Conservation (phyloP, 2,797 vertebrate species). For the Glyptemys insculpta region DNA sequence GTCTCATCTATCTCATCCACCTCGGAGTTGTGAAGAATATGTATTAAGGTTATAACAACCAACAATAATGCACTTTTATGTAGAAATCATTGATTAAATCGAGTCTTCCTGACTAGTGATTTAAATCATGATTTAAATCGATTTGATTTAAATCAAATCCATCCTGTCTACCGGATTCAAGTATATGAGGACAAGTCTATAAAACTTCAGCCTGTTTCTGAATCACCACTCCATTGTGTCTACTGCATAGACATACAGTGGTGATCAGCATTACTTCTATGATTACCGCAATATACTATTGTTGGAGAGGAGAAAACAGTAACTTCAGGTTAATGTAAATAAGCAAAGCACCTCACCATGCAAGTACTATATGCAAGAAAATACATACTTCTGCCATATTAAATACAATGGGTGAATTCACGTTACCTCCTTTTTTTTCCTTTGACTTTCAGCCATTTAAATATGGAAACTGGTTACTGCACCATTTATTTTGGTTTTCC, state of each 20-base stretch:
- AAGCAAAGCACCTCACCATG: not conserved
- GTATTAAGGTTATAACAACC: too few relatives aligned
- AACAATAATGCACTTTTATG: too few relatives aligned
- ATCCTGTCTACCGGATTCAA: not conserved
- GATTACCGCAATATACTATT: not conserved
- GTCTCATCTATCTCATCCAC: too few relatives aligned
- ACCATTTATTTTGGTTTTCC: not conserved
- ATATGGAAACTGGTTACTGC: not conserved
- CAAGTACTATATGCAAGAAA: not conserved
- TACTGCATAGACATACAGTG: not conserved
- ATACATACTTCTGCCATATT: not conserved
- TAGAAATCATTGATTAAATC: too few relatives aligned
- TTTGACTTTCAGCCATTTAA: slow-evolving; percentile 30
- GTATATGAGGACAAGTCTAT: not conserved
- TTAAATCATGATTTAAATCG: too few relatives aligned
- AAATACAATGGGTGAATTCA: not conserved
- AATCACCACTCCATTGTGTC: not conserved
- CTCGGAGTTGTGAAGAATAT: too few relatives aligned
- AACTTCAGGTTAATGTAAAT: rapidly evolving
- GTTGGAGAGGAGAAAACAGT: not conserved
- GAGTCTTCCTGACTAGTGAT: too few relatives aligned
- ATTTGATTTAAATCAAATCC: too few relatives aligned
- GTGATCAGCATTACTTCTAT: not conserved
- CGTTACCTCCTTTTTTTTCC: not conserved
- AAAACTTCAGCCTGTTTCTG: not conserved